Evolutionary conservation across 2,797 vertebrate genomes (phyloP).

Genomic region (Mycteria americana): DNA sequence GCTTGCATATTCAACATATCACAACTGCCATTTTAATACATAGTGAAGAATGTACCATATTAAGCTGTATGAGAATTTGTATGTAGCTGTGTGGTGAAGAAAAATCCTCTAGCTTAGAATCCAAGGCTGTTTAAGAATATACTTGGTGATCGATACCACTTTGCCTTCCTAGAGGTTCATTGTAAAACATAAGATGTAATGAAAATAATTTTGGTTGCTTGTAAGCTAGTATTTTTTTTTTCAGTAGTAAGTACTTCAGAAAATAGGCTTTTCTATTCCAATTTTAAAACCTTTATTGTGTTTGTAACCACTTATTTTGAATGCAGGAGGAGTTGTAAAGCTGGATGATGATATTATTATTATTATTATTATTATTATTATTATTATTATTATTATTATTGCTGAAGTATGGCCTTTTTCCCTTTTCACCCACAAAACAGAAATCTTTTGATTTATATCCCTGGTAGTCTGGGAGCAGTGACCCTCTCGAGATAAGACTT

Average conservation of each 20-base stretch:
- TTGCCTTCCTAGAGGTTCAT: background rate
- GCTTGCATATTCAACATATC: background rate
- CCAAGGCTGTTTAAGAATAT: background rate
- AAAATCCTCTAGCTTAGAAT: background rate
- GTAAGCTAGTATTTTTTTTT: background rate
- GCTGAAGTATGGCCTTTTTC: background rate
- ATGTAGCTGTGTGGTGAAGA: background rate
- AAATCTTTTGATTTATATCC: background rate
- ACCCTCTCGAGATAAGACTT: background rate
- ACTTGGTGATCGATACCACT: background rate
- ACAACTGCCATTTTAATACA: background rate
- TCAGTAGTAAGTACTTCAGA: background rate
- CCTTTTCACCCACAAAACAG: background rate
- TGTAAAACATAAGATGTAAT: background rate
- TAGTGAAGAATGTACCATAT: background rate
- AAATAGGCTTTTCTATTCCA: background rate
- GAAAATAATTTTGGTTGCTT: background rate
- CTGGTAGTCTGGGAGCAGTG: background rate
- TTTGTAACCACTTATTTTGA: background rate
- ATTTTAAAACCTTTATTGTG: background rate
- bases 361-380: background rate
- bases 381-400: background rate
- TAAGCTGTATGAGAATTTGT: background rate
- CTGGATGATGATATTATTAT: too few species aligned
- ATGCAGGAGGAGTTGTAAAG: background rate